phyloP scores from a whole-genome alignment of 2,113 vertebrate species.

The Zootoca vivipara region DNA sequence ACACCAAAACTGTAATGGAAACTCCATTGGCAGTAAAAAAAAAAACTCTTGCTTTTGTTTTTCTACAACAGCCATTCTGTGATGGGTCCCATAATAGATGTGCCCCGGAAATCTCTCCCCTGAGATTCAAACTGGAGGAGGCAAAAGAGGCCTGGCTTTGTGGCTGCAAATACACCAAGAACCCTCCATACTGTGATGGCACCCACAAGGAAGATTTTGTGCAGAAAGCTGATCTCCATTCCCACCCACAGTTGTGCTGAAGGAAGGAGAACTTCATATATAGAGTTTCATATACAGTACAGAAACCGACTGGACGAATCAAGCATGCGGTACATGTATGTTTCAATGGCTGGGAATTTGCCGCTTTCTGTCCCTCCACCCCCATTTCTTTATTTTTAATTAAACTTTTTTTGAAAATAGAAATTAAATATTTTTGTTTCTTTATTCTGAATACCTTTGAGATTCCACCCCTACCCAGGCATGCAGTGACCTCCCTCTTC shows the following conservation, averaged over 20 bases:
- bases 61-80: slow-evolving; percentile 82
- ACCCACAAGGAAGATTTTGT: slow-evolving; percentile 77
- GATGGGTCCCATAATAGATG: slow-evolving; percentile 81
- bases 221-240: slow-evolving; percentile 17
- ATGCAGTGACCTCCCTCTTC: background rate
- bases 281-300: background rate
- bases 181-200: slow-evolving; percentile 84
- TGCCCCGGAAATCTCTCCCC: slow-evolving; percentile 72
- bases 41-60: background rate
- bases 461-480: too few species aligned
- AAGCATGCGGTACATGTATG: background rate
- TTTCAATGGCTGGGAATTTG: background rate
- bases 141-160: slow-evolving; percentile 75
- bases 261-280: background rate
- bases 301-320: background rate
- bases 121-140: slow-evolving; percentile 78
- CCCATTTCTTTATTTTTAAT: too few species aligned
- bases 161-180: slow-evolving; percentile 83
- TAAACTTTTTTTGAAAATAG: too few species aligned
- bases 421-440: background rate
- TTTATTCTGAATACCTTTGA: background rate
- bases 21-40: background rate
- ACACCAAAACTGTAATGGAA: background rate
- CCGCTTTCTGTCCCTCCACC: background rate
- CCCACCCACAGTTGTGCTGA: background rate